Evolutionary conservation across 2,888 invertebrate species (phyloP), one percentile per base, ranked within the genome.

Genomic region (Selenia dentaria): DNA sequence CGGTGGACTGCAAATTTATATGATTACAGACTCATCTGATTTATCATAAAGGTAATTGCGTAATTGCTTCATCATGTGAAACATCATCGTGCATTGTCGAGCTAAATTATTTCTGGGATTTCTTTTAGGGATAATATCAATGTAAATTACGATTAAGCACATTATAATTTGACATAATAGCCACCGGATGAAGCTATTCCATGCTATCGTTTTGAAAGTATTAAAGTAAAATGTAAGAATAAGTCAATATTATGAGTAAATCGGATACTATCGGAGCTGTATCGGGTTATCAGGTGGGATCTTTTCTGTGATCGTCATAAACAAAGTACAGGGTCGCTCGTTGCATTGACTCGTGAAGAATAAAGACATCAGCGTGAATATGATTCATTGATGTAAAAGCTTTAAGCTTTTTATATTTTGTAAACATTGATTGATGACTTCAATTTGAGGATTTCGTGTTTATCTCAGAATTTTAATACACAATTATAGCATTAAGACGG

Each of bases 201-300:
- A 6, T 29, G 29, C 36, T 46, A 46, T 27, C 14, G 3, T 27
- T 13, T 40, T 39, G 22, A 37, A 22, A 10, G 5, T 26, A 13
- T 18, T 5, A 13, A 12, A 24, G 5, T 8, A 6, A 27, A 37
- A 24, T 6, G 1, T 29, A 8, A 11, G 28, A 8, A 29, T 45
- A 28, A 29, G 33, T 44, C 44, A 51, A 16, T 44, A 51, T 54
- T 47, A 35, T 35, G 41, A 45, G 42, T 49, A 37, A 61, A 46
- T 43, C 29, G 51, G 58, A 66, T 67, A 35, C 38, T 67, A 64
- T 64, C 66, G 20, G 33, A 16, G 3, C 10, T 25, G 25, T 6
- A 31, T 37, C 43, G 38, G 43, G 47, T n/a, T 50, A 56, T 48
- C 42, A 25, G 36, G 27, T 26, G 10, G 32, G n/a, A 34, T 41